A percentile compares a stretch with the other conserved stretches of the same genome.
Evolutionary conservation across 2,113 vertebrate species (phyloP).

Genomic region (Corythoichthys intestinalis): DNA sequence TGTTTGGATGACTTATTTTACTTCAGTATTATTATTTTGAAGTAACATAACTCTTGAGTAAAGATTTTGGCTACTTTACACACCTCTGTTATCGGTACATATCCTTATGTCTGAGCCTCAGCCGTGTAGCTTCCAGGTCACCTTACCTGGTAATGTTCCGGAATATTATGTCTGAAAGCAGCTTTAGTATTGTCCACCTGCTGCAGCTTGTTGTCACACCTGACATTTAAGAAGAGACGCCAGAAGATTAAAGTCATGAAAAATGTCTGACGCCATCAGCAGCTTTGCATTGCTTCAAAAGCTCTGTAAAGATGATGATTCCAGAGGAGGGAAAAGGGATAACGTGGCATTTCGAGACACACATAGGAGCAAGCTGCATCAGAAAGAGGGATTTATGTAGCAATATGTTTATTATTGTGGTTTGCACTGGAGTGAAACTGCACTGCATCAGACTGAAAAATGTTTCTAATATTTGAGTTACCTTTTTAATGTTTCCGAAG

Average conservation of each 20-base stretch:
- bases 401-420: neutral
- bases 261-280: slow-evolving; percentile 7
- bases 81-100: too few species aligned
- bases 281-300: slow-evolving; percentile 8
- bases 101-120: too few species aligned
- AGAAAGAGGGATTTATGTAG: neutral
- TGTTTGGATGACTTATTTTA: too few species aligned
- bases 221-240: slow-evolving; percentile 27
- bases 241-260: slow-evolving; percentile 20
- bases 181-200: slow-evolving; percentile 16
- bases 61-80: too few species aligned
- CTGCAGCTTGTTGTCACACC: slow-evolving; percentile 21
- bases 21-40: too few species aligned
- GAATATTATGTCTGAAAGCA: neutral
- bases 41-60: too few species aligned
- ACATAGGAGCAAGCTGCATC: neutral
- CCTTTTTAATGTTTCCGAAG: neutral
- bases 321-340: slow-evolving; percentile 22
- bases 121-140: too few species aligned
- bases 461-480: neutral
- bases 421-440: neutral
- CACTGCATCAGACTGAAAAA: neutral
- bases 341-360: slow-evolving; percentile 15
- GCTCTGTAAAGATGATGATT: slow-evolving; percentile 20
- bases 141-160: too few species aligned